Percentiles rank a stretch among this genome's conserved stretches.
phyloP scores from a whole-genome alignment of 2,113 vertebrate genomes.

The Salminus brasiliensis region DNA sequence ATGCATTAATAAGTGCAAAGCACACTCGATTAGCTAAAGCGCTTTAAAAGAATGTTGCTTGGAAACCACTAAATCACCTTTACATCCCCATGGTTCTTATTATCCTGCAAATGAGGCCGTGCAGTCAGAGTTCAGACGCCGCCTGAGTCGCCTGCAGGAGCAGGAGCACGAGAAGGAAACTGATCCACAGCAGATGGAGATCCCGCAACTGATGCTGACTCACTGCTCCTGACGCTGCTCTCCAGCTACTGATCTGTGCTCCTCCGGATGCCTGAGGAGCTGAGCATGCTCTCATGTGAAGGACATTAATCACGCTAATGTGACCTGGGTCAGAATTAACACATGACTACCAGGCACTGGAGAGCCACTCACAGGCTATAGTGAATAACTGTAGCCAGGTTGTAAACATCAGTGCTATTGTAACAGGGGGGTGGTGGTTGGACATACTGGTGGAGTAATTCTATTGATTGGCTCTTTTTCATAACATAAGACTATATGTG shows the following conservation, averaged over 20 bases:
- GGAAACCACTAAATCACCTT: neutral
- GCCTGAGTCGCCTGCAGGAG: neutral
- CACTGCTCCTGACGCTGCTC: neutral
- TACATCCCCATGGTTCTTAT: neutral
- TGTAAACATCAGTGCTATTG: neutral
- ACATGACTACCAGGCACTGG: neutral
- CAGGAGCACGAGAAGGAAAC: neutral
- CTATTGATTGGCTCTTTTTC: neutral
- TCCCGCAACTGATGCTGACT: neutral
- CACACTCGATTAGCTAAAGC: neutral
- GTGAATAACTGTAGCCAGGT: neutral
- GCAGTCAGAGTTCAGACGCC: neutral
- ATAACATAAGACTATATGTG: neutral
- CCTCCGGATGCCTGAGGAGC: neutral
- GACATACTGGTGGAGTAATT: neutral
- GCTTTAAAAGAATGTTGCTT: neutral
- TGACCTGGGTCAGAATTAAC: neutral
- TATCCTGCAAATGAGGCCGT: neutral
- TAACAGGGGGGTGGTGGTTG: neutral
- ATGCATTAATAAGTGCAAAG: too few species aligned
- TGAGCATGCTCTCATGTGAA: neutral
- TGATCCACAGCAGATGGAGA: neutral
- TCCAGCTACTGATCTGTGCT: neutral
- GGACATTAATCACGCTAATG: neutral
- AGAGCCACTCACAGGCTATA: too few species aligned